These are phyloP conservation scores for Siniperca undulata DNA, from an alignment of 2,797 vertebrate species.

Conservation along the genomic window DNA sequence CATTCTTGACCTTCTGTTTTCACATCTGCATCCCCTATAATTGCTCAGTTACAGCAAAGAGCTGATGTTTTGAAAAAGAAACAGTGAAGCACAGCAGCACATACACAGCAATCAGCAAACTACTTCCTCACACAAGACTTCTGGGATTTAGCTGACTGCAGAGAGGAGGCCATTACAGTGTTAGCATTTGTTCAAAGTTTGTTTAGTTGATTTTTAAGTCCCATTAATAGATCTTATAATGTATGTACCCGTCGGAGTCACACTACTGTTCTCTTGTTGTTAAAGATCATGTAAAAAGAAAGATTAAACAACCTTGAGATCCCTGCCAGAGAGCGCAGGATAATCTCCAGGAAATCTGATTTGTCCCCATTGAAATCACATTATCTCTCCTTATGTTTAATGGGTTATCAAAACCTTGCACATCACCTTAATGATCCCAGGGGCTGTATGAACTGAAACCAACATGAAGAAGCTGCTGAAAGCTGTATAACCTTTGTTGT, in stretches of 20 bases:
- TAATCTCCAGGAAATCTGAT: constrained; percentile 48
- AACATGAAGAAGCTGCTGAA: constrained; percentile 4
- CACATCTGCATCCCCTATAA: constrained; percentile 1
- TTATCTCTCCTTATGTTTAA: constrained; percentile 45
- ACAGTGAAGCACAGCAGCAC: constrained; percentile 34
- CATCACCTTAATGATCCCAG: constrained; percentile 34
- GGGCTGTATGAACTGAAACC: constrained; percentile 14
- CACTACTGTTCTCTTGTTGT: background rate
- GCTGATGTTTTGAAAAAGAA: constrained; percentile 34
- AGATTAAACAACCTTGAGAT: constrained; percentile 17
- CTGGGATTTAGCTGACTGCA: constrained; percentile 40
- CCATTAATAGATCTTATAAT: background rate
- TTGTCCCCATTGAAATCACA: constrained; percentile 35
- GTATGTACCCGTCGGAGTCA: background rate
- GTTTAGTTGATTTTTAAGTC: constrained; percentile 17
- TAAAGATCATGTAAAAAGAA: background rate
- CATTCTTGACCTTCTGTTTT: constrained; percentile 3
- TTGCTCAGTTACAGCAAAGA: constrained; percentile 33
- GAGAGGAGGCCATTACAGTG: constrained; percentile 24
- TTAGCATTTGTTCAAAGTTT: background rate
- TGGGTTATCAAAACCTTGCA: constrained; percentile 39
- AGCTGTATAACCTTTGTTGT: constrained; percentile 6
- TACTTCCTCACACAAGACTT: constrained; percentile 47
- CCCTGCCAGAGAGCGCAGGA: constrained; percentile 12
- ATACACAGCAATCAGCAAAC: constrained; percentile 43